Evolutionary conservation across 2,888 invertebrate species (phyloP).

Genomic region (Liodrosophila aerea): DNA sequence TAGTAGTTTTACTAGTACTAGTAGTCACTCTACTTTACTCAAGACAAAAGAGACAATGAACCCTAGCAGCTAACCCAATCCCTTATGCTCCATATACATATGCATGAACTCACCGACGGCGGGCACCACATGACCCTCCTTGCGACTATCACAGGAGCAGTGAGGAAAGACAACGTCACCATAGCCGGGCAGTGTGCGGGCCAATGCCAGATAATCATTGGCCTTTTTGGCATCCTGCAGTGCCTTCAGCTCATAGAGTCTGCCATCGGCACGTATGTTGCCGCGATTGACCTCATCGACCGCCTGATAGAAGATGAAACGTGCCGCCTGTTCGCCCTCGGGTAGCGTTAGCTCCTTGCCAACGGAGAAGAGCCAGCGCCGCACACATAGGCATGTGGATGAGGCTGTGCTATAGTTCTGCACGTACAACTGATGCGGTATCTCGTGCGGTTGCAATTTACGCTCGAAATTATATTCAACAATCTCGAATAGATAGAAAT

Average conservation of each 20-base stretch:
- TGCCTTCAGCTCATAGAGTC: constrained; percentile 97
- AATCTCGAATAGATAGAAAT: constrained; percentile 98
- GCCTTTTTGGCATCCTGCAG: constrained; percentile 95
- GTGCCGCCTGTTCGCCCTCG: constrained; percentile 88
- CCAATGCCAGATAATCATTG: constrained; percentile 92
- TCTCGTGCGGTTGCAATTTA: constrained; percentile 95
- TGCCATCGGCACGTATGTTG: constrained; percentile 93
- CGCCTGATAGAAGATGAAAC: constrained; percentile 95
- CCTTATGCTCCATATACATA: too few relatives aligned
- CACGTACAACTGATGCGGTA: constrained; percentile 98
- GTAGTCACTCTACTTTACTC: too few relatives aligned
- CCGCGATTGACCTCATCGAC: constrained; percentile 98
- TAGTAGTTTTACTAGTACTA: too few relatives aligned
- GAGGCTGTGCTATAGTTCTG: constrained; percentile 99
- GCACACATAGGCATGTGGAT: constrained; percentile 94
- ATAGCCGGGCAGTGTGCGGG: constrained; percentile 94
- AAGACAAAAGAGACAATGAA: too few relatives aligned
- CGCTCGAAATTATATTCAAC: constrained; percentile 98
- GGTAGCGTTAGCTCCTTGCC: constrained; percentile 87
- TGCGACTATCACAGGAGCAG: constrained; percentile 94
- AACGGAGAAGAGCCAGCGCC: constrained; percentile 93
- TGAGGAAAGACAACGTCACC: constrained; percentile 97
- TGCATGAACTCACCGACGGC: constrained; percentile 85
- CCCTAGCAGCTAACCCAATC: too few relatives aligned
- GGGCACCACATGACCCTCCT: constrained; percentile 92